phyloP scores from a whole-genome alignment of 2,797 vertebrate species.

The Gouania willdenowi region DNA sequence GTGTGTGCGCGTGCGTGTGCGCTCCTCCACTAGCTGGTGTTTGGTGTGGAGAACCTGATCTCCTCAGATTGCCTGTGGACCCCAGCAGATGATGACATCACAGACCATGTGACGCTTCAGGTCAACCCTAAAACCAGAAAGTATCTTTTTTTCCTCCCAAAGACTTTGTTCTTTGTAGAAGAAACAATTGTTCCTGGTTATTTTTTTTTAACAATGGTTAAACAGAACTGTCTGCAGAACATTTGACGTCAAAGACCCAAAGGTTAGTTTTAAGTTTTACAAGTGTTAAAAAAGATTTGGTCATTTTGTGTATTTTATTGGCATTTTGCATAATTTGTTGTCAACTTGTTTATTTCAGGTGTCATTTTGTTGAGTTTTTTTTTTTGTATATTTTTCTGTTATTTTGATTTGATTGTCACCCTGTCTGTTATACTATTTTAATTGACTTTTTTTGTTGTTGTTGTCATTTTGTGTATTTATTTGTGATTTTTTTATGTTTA shows the following conservation, averaged over 20 bases:
- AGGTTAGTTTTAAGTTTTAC: slow-evolving; percentile 84
- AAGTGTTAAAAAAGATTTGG: too few relatives aligned
- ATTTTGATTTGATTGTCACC: too few relatives aligned
- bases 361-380: too few relatives aligned
- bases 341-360: too few relatives aligned
- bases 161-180: not conserved
- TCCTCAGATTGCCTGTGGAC: slow-evolving; percentile 82
- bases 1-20: not conserved
- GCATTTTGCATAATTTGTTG: too few relatives aligned
- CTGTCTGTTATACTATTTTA: too few relatives aligned
- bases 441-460: too few relatives aligned
- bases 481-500: too few relatives aligned
- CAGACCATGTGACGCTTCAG: slow-evolving; percentile 84
- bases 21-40: slow-evolving; percentile 74
- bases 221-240: slow-evolving; percentile 86
- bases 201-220: slow-evolving; percentile 73
- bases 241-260: slow-evolving; percentile 86
- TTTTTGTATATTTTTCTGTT: too few relatives aligned
- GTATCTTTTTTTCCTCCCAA: slow-evolving; percentile 84
- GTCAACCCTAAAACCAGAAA: slow-evolving; percentile 89
- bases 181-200: not conserved
- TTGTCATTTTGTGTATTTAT: too few relatives aligned
- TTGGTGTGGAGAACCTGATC: slow-evolving; percentile 85
- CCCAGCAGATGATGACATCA: slow-evolving; percentile 79
- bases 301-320: too few relatives aligned